These are phyloP conservation scores for Scotopteryx bipunctaria DNA, from an alignment of 2,888 invertebrate genomes.

Conservation along the genomic window DNA sequence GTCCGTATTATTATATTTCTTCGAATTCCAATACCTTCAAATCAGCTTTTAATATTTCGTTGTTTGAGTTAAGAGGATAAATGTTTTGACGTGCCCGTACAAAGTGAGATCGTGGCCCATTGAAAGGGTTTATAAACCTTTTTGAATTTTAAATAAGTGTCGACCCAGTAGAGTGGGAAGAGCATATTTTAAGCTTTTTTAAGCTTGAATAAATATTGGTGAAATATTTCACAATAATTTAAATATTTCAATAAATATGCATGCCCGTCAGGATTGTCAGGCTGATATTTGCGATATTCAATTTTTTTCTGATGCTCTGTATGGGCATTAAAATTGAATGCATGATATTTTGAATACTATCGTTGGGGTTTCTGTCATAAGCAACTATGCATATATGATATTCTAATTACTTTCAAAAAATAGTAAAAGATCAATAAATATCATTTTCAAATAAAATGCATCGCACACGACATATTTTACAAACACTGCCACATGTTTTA, in stretches of 20 bases:
- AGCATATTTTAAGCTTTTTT: slow-evolving; percentile 20
- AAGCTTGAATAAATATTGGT: slow-evolving; percentile 31
- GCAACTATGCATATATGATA: background rate
- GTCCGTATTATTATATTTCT: background rate
- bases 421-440: background rate
- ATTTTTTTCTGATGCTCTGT: slow-evolving; percentile 8
- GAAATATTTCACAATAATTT: slow-evolving; percentile 34
- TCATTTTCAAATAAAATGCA: background rate
- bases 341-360: background rate
- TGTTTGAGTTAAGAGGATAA: slow-evolving; percentile 26
- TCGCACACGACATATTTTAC: slow-evolving; percentile 3
- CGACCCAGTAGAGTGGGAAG: slow-evolving; percentile 10
- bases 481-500: slow-evolving; percentile 19
- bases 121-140: slow-evolving; percentile 26
- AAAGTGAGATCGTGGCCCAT: slow-evolving; percentile 17
- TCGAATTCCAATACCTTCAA: slow-evolving; percentile 6
- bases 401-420: background rate
- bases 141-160: slow-evolving; percentile 30
- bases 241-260: slow-evolving; percentile 37
- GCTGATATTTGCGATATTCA: slow-evolving; percentile 21
- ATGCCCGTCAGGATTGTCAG: slow-evolving; percentile 32
- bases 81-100: slow-evolving; percentile 13
- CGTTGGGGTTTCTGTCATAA: background rate
- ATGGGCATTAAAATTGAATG: slow-evolving; percentile 1
- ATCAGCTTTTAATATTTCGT: slow-evolving; percentile 18